These are phyloP conservation scores for Argynnis bischoffii DNA, from an alignment of 2,888 invertebrate species.

Conservation along the genomic window DNA sequence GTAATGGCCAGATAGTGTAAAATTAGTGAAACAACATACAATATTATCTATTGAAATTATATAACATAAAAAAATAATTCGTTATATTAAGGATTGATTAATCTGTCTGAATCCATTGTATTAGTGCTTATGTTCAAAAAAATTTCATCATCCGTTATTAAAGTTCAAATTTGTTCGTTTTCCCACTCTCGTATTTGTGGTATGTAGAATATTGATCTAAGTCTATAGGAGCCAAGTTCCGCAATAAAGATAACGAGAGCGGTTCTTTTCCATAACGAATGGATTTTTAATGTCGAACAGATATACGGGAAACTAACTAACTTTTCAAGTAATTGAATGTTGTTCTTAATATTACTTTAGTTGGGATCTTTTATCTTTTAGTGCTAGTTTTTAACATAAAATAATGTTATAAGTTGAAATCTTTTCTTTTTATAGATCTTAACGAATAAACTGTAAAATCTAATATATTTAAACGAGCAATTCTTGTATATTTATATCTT, in stretches of 20 bases:
- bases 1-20: too few species aligned
- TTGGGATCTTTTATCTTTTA: slow-evolving; percentile 20
- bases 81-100: too few species aligned
- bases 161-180: background rate
- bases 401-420: background rate
- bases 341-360: slow-evolving; percentile 31
- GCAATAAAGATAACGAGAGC: slow-evolving; percentile 72
- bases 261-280: slow-evolving; percentile 64
- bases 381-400: slow-evolving; percentile 10
- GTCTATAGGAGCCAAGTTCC: slow-evolving; percentile 53
- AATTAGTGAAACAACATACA: too few species aligned
- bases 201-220: slow-evolving; percentile 35
- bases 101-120: too few species aligned
- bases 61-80: too few species aligned
- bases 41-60: too few species aligned
- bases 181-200: background rate
- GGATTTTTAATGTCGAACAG: slow-evolving; percentile 68
- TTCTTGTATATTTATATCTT: too few species aligned
- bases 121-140: background rate
- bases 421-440: background rate
- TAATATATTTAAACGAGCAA: too few species aligned
- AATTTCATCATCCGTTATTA: background rate
- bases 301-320: slow-evolving; percentile 46
- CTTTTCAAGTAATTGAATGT: slow-evolving; percentile 35
- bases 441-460: too few species aligned